Evolutionary conservation across 2,113 vertebrate species (phyloP), one percentile per base, ranked within the genome.

Genomic region (Rhea americana): DNA sequence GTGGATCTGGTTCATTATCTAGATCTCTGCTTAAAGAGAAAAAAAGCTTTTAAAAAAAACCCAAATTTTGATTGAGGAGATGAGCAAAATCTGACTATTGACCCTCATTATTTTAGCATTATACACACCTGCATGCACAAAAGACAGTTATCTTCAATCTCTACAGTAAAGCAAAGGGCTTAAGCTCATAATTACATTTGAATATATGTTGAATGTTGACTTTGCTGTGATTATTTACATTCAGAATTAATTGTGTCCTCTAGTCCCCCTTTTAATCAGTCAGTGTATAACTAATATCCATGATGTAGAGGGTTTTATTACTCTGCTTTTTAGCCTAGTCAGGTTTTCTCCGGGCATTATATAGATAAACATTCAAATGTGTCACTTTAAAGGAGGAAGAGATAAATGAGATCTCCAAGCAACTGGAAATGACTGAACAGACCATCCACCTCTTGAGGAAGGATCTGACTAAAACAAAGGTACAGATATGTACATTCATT

Each of bases 341-440:
- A 3, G 79, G 21, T 51, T 88, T 71, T 59, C 50, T 63, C 19
- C 71, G 67, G 61, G 48, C 5, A 51, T 55, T 48, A 22, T 22
- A 5, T 15, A 43, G 65, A 47, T 89, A 72, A 95, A 83, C 63
- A 32, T 24, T 91, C 14, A 13, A 47, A 25, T 82, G 47, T 93
- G 18, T 75, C 37, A 11, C 48, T 79, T 96, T 92, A 74, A 82
- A 96, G 68, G 91, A 93, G 43, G 91, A 91, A 79, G 93, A 66
- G 43, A 58, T 93, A 65, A 4, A 21, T 47, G 87, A 96, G 72
- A 59, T 94, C 51, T 84, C 67, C n/a, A 87, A 53, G 50, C 82
- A 97, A 56, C 76, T 93, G 17, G 71, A 91, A 85, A 9, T 32
- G 26, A 68, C 74, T 41, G 35, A 82, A 73, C 78, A 95, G 25